Conservation (phyloP, 2,113 vertebrate genomes). For the Pterocles gutturalis region DNA sequence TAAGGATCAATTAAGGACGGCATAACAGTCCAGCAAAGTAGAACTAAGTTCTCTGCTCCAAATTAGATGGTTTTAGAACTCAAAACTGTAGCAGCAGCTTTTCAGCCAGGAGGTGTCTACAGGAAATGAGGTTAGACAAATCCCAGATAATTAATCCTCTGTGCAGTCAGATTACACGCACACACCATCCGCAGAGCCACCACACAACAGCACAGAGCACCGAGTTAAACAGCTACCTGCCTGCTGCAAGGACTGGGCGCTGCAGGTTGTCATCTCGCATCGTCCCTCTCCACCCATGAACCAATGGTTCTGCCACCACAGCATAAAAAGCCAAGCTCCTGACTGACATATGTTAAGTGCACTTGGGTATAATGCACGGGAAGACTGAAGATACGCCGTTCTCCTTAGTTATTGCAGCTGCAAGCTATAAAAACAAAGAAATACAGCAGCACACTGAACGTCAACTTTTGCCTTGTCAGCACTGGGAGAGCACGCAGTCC, state of each 20-base stretch:
- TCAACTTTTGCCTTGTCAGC: neutral
- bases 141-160: conserved; percentile 31
- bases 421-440: neutral
- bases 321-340: neutral
- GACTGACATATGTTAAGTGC: neutral
- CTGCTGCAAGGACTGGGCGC: neutral
- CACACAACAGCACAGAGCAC: neutral
- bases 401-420: neutral
- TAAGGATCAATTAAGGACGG: conserved; percentile 52
- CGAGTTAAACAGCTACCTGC: neutral
- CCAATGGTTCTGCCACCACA: neutral
- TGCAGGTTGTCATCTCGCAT: neutral
- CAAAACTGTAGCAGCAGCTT: neutral
- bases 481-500: neutral
- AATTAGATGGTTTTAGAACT: conserved; percentile 29
- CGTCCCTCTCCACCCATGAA: neutral
- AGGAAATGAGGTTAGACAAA: conserved; percentile 50
- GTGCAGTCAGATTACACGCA: neutral
- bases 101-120: neutral
- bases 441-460: neutral
- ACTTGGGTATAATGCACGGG: rapidly evolving
- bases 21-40: neutral
- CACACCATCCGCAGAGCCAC: neutral
- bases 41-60: neutral
- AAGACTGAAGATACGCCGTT: rapidly evolving